phyloP scores from a whole-genome alignment of 2,113 vertebrate species.

The Sapayoa aenigma region DNA sequence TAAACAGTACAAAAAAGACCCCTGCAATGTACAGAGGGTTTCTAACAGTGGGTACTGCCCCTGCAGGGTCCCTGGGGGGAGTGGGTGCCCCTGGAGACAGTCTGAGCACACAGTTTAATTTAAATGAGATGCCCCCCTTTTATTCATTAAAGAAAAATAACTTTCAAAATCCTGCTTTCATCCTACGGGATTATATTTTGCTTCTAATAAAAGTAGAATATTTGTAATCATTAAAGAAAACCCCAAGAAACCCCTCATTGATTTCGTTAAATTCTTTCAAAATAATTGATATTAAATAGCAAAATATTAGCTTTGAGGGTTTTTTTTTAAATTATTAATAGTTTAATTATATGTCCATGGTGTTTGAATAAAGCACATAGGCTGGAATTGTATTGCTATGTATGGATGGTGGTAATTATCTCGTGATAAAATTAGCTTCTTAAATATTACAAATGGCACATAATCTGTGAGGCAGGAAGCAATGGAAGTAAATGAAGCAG shows the following conservation, averaged over 20 bases:
- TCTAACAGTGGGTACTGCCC: background rate
- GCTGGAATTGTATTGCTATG: background rate
- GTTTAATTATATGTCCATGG: background rate
- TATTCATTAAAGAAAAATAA: background rate
- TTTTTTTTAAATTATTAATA: background rate
- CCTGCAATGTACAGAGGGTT: background rate
- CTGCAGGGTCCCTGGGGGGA: too few species aligned
- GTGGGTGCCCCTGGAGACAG: background rate
- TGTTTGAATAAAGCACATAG: background rate
- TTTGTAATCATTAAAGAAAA: background rate
- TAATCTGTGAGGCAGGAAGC: background rate
- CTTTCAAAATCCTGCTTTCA: background rate
- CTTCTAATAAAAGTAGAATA: background rate
- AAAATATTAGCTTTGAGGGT: background rate
- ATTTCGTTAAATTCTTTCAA: background rate
- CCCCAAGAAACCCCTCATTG: rapidly evolving
- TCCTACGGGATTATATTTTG: background rate
- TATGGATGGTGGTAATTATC: background rate
- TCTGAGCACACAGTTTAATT: background rate
- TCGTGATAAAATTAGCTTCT: conserved; percentile 4
- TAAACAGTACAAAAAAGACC: background rate
- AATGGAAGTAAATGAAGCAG: background rate
- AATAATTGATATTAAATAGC: background rate
- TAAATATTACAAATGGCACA: background rate
- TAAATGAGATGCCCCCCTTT: background rate